Percentiles rank a stretch among this genome's conserved stretches.
These are phyloP conservation scores for Sebastes paucispinis DNA, from an alignment of 2,797 vertebrate genomes.

Conservation along the genomic window DNA sequence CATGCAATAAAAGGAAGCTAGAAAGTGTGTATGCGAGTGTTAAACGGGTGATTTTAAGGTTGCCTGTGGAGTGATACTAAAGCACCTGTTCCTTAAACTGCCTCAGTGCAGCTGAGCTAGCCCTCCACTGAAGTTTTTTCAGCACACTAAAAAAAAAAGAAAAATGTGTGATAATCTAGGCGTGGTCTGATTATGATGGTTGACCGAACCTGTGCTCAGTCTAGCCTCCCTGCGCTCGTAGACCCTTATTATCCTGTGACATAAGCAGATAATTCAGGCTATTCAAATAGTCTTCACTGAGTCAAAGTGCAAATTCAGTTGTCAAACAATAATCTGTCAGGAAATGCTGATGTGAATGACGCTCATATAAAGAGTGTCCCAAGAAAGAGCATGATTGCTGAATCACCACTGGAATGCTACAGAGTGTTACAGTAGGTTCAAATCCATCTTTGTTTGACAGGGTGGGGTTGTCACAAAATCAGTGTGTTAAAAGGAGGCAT, in stretches of 20 bases:
- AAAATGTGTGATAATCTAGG: not conserved
- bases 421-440: not conserved
- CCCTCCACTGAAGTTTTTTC: not conserved
- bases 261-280: slow-evolving; percentile 27
- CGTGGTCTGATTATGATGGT: slow-evolving; percentile 4
- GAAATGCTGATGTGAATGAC: slow-evolving; percentile 10
- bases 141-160: not conserved
- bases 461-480: slow-evolving; percentile 19
- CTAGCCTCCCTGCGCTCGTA: not conserved
- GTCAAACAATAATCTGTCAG: slow-evolving; percentile 35
- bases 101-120: not conserved
- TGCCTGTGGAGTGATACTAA: not conserved
- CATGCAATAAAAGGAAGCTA: slow-evolving; percentile 16
- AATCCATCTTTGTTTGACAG: not conserved
- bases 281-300: slow-evolving; percentile 15
- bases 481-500: slow-evolving; percentile 5
- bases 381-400: not conserved
- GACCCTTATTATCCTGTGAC: slow-evolving; percentile 48
- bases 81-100: slow-evolving; percentile 5
- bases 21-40: not conserved
- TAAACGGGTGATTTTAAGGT: slow-evolving; percentile 6
- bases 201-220: slow-evolving; percentile 14
- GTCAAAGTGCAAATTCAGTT: slow-evolving; percentile 41
- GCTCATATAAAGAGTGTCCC: not conserved
- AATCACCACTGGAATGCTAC: not conserved